Evolutionary conservation across 2,888 invertebrate species (phyloP).

Genomic region (Tenodera sinensis): DNA sequence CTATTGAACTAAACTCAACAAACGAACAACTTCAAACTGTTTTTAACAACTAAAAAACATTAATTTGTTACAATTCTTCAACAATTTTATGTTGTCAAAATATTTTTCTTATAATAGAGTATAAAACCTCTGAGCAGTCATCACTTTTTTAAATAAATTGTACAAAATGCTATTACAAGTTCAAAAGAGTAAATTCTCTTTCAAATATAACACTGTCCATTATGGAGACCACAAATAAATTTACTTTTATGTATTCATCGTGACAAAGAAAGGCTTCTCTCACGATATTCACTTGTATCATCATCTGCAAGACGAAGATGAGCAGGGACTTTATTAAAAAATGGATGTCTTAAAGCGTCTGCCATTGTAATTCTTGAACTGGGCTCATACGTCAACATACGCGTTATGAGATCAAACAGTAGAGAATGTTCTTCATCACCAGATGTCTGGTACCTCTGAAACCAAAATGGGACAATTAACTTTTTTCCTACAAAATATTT

Average conservation of each 20-base stretch:
- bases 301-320: constrained; percentile 67
- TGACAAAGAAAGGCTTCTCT: constrained; percentile 68
- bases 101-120: too few species aligned
- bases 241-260: constrained; percentile 51
- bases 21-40: background rate
- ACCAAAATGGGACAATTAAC: constrained; percentile 32
- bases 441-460: constrained; percentile 82
- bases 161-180: too few species aligned
- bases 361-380: constrained; percentile 79
- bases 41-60: background rate
- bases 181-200: too few species aligned
- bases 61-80: too few species aligned
- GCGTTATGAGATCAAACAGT: constrained; percentile 89
- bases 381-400: constrained; percentile 98
- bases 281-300: constrained; percentile 52
- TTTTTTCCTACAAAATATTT: background rate
- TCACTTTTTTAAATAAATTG: too few species aligned
- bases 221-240: background rate
- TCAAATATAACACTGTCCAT: too few species aligned
- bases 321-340: constrained; percentile 82
- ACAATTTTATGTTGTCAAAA: too few species aligned
- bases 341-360: constrained; percentile 88
- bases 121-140: too few species aligned
- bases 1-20: background rate
- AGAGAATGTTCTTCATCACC: constrained; percentile 89